Evolutionary conservation across 2,797 vertebrate genomes (phyloP), one percentile per base, ranked within the genome.

Genomic region (Diglossa cyanea): DNA sequence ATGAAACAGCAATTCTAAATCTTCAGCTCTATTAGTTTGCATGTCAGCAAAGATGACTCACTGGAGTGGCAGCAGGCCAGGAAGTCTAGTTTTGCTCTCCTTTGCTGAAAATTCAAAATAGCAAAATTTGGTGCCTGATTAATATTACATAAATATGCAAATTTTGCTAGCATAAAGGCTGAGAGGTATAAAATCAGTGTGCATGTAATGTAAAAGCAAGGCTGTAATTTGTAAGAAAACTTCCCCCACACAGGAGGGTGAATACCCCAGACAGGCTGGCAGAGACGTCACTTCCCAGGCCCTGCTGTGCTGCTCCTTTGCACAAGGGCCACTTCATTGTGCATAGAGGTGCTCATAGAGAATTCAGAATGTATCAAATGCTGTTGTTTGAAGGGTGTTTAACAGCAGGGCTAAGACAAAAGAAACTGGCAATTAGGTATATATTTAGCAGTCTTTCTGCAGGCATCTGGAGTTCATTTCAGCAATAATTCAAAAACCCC

Each of bases 391-490:
- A 95, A 97, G 90, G 90, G 92, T 96, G 77, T 94, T 96, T 94
- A 97, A 95, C 92, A 91, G 84, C 50, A 0, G 71, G 80, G 44
- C 82, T 95, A 94, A 97, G 94, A 96, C 81, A 93, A 96, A 96
- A 97, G 96, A 76, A 95, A 84, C 86, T 94, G 71, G 92, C 88
- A 97, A 94, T 91, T 95, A 96, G 80, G 62, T 97, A 88, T 97
- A 96, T 97, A 97, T 97, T 98, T 98, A 97, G 96, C 88, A 96
- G 85, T 94, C 94, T 93, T 83, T 97, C 95, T 95, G 31, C 90
- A 78, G 86, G 94, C 95, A 97, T 97, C 96, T 97, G 97, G 93
- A 97, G 73, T 93, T 95, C 86, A 87, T 96, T 97, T 97, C 42
- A 72, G 85, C 92, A 97, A 84, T 96, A 97, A 97, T 94, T 97